phyloP scores from a whole-genome alignment of 2,113 vertebrate species.

The Xiphophorus maculatus region DNA sequence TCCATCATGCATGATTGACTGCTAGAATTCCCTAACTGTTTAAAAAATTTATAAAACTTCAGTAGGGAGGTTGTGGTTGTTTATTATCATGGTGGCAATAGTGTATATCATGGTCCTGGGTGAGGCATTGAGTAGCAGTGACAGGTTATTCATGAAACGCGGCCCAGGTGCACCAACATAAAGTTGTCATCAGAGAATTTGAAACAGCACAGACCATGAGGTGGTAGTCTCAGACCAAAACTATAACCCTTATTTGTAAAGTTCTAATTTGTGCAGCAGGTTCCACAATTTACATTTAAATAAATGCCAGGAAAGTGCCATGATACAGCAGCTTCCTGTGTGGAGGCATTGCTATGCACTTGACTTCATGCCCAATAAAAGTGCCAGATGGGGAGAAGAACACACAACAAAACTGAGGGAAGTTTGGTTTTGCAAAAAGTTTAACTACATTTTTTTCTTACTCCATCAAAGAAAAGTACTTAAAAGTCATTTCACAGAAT shows the following conservation, averaged over 20 bases:
- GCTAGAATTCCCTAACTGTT: not conserved
- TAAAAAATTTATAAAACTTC: not conserved
- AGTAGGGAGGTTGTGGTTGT: not conserved
- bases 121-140: not conserved
- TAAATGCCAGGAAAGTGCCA: too few relatives aligned
- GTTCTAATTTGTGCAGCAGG: too few relatives aligned
- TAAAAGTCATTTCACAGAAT: too few relatives aligned
- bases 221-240: not conserved
- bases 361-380: not conserved
- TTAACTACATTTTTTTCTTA: not conserved
- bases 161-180: not conserved
- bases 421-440: too few relatives aligned
- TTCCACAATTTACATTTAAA: too few relatives aligned
- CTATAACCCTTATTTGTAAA: not conserved
- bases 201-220: not conserved
- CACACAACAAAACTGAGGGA: not conserved
- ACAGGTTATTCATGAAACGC: not conserved
- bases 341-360: too few relatives aligned
- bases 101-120: not conserved
- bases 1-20: too few relatives aligned
- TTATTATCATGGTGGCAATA: not conserved
- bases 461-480: not conserved
- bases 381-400: not conserved
- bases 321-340: too few relatives aligned
- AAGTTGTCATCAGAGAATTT: not conserved